phyloP scores from a whole-genome alignment of 2,797 vertebrate species.

The Bovichtus variegatus region DNA sequence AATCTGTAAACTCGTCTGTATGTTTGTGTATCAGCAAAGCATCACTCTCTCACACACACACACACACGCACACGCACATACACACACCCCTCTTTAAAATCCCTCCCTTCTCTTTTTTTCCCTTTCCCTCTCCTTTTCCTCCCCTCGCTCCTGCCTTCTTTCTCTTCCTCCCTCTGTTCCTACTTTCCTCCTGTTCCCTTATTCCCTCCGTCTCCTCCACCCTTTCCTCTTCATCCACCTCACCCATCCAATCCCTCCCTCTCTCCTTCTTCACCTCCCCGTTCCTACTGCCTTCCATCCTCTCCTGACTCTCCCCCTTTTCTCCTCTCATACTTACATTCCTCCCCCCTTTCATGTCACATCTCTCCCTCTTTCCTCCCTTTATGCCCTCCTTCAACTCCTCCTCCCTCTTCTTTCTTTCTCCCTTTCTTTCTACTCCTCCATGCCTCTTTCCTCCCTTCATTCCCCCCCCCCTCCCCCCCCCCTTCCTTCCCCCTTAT shows the following conservation, averaged over 20 bases:
- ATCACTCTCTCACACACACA: conserved; percentile 3
- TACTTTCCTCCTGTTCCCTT: too few species aligned
- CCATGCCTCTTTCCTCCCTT: rapidly evolving
- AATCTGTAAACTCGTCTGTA: conserved; percentile 35
- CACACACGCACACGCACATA: conserved; percentile 12
- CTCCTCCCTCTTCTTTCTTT: too few species aligned
- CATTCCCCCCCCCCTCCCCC: too few species aligned
- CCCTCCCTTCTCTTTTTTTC: too few species aligned
- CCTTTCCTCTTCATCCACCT: too few species aligned
- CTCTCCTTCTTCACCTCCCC: too few species aligned
- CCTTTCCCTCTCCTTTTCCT: not conserved
- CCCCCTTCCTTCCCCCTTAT: not conserved
- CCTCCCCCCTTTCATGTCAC: not conserved
- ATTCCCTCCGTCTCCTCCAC: not conserved
- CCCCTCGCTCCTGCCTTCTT: not conserved
- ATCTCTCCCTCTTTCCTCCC: not conserved
- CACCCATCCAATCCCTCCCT: too few species aligned
- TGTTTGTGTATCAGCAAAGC: conserved; percentile 37
- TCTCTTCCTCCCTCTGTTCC: too few species aligned
- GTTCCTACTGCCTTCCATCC: too few species aligned
- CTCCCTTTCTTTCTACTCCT: too few species aligned
- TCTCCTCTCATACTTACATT: not conserved
- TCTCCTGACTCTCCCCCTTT: too few species aligned
- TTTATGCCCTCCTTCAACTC: too few species aligned
- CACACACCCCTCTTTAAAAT: not conserved